Base-by-base conservation (phyloP, 2,888 invertebrate genomes). In the Ctena decussata region DNA sequence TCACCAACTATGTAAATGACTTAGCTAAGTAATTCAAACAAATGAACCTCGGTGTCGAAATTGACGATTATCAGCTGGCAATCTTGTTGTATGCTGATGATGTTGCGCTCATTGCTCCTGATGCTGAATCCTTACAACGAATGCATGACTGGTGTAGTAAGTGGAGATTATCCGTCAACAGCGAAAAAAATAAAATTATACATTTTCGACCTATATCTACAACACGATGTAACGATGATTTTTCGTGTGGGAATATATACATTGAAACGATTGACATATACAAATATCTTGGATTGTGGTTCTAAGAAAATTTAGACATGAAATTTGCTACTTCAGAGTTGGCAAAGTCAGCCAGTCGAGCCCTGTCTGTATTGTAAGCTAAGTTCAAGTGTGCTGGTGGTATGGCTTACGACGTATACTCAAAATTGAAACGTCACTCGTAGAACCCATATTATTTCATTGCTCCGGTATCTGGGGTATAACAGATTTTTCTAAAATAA, bases 251-350 rank as follows among this genome's bases (percentile, higher is more conserved):
- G 30, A 6, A 49, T 15, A 8, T 72, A 32, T 15, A 32, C 18
- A 21, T 79, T 24, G 41, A 80, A 8, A 41, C 8, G 8, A 69
- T 35, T 37, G 60, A 74, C 8, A 69, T 71, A 27, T 80, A 84
- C 27, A 84, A 80, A 41, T 85, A 85, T 57, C 46, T 80, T 46
- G 85, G 85, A 8, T 21, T 85, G 11, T 85, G 82, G 85, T 74
- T 85, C n/a, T 70, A 82, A 30, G 76, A 85, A 60, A 5, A 71
- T 21, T 24, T 71, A 27, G 71, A 71, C 71, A 15, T 71, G n/a
- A 71, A 71, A 24, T 71, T 41, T 24, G 71, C 71, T 5, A 41
- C 44, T 12, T 37, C 71, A 24, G 71, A 71, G 37, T 71, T 71
- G 39, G 71, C 71, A 49, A 69, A 70, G n/a, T 57, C 65, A 15